Percentiles rank a stretch among this genome's conserved stretches.
Evolutionary conservation across 2,888 invertebrate genomes (phyloP).

Genomic region (Dilophus febrilis): DNA sequence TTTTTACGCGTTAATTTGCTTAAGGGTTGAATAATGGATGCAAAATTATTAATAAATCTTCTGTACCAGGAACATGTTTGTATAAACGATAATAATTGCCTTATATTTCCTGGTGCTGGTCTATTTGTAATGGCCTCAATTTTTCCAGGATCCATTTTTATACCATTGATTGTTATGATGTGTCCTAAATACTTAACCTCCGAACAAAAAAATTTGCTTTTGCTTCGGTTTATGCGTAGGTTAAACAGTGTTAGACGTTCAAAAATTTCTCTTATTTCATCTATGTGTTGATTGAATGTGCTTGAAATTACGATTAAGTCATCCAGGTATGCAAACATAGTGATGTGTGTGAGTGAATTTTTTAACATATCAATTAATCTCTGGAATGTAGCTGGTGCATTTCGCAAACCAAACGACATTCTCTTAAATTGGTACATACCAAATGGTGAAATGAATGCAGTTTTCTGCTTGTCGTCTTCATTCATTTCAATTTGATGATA

Average conservation of each 20-base stretch:
- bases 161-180: slow-evolving; percentile 10
- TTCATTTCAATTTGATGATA: too few species aligned
- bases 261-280: background rate
- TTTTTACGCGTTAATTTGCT: slow-evolving; percentile 15
- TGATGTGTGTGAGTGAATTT: too few species aligned
- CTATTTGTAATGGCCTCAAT: slow-evolving; percentile 10
- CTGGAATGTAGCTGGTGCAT: too few species aligned
- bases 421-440: slow-evolving; percentile 18
- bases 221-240: background rate
- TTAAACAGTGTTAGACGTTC: background rate
- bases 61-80: slow-evolving; percentile 19
- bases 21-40: slow-evolving; percentile 14
- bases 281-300: background rate
- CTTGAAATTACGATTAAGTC: background rate
- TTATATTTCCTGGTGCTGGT: slow-evolving; percentile 10
- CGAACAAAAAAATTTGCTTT: background rate
- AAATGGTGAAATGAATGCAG: too few species aligned
- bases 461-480: too few species aligned
- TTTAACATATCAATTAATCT: too few species aligned
- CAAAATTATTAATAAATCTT: slow-evolving; percentile 19
- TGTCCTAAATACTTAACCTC: slow-evolving; percentile 8
- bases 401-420: too few species aligned
- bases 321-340: too few species aligned
- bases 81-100: slow-evolving; percentile 13
- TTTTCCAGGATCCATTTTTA: slow-evolving; percentile 12